phyloP scores from a whole-genome alignment of 2,888 invertebrate genomes.

The Drosophila incognita region DNA sequence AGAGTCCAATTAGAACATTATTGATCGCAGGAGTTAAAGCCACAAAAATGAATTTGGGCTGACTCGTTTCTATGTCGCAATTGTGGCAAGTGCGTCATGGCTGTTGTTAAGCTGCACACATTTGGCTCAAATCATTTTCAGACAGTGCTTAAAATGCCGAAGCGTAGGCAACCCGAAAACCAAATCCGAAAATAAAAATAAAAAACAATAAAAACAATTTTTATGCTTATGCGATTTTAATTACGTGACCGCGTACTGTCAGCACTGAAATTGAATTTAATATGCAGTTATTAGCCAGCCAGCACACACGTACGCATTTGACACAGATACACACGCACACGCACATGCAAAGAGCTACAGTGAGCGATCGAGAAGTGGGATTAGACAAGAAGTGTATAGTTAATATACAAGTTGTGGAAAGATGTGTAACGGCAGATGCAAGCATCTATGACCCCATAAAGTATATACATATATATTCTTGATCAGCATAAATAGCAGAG shows the following conservation, averaged over 20 bases:
- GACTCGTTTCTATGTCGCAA: constrained; percentile 19
- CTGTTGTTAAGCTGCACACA: constrained; percentile 15
- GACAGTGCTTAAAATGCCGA: constrained; percentile 45
- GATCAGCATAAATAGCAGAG: not conserved
- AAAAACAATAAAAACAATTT: constrained; percentile 46
- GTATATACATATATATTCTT: not conserved
- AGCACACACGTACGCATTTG: constrained; percentile 30
- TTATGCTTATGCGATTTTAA: constrained; percentile 71
- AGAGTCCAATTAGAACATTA: not conserved
- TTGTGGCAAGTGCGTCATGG: constrained; percentile 41
- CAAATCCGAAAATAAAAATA: constrained; percentile 28
- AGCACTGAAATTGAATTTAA: constrained; percentile 72
- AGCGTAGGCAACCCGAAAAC: constrained; percentile 29
- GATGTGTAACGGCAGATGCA: not conserved
- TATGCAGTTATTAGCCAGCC: constrained; percentile 61
- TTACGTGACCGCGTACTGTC: constrained; percentile 73
- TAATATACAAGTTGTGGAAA: not conserved
- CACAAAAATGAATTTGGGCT: constrained; percentile 4
- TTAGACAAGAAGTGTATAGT: not conserved
- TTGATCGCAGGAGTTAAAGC: not conserved
- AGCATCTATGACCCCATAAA: not conserved
- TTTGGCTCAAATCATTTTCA: constrained; percentile 22
- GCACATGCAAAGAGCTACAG: constrained; percentile 19
- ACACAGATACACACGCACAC: constrained; percentile 16
- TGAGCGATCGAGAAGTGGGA: constrained; percentile 16